Base-by-base conservation (phyloP, 2,797 vertebrate genomes). In the Telmatherina bonti region DNA sequence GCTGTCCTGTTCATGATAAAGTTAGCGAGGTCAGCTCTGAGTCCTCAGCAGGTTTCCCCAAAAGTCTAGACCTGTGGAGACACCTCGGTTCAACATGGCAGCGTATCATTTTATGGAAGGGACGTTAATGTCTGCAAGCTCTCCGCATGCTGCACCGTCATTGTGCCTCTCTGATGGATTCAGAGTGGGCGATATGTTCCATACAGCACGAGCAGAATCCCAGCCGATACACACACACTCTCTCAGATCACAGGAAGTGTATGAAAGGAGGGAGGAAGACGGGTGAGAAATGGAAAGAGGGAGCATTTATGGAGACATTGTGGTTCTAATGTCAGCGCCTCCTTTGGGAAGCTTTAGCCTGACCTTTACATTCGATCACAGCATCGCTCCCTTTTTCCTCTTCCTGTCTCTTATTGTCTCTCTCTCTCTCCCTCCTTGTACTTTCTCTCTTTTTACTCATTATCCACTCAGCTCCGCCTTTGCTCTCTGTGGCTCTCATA, bases 261-360 rank as follows among this genome's bases (percentile, higher is more conserved):
- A 73, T 72, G 83, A 82, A 78, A 47, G 55, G 45, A 83, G 62
- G 57, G 76, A 76, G 60, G 78, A 67, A 49, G 70, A 77, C 41
- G 35, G 62, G 57, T 60, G 73, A 51, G 70, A 45, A 64, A 55
- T n/a, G n/a, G n/a, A 54, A 67, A 59, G 82, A 68, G 61, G 33
- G 67, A 62, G 76, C 85, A 85, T 85, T 88, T 84, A 92, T 92
- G 78, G 85, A 92, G 88, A 91, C 86, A 81, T 92, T 93, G 85
- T 86, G 76, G 76, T 66, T 84, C 63, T 91, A 93, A 94, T 93
- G 89, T 92, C 92, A 93, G 88, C 77, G 77, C 73, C 79, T 91
- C 92, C 90, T 86, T 71, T 76, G 90, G 87, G 91, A 92, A 77
- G 87, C 90, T 90, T 91, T 91, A 91, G 79, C 57, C 89, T 93